Base-by-base conservation (phyloP, 2,888 invertebrate genomes). In the Lycaena phlaeas region DNA sequence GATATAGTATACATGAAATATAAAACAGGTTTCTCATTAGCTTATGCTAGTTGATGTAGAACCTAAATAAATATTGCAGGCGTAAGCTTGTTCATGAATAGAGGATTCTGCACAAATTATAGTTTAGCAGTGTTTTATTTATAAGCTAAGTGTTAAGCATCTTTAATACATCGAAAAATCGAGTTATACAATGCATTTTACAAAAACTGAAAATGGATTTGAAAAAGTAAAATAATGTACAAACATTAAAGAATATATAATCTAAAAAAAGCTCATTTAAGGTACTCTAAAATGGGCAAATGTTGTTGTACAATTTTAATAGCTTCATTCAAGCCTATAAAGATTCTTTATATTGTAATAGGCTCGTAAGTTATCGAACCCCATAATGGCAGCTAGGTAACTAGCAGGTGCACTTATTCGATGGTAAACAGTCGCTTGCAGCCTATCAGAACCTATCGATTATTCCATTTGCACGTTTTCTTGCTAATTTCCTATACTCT, bases 401-500 rank as follows among this genome's bases (percentile, higher is more conserved):
- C 54, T 50, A 51, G 49, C 43, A 22, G 43, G 45, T 45, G 40
- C n/a, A 29, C 42, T 40, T 48, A 53, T 54, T 49, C 51, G 49
- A 46, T 46, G 44, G 40, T 55, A 64, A 68, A 66, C 63, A 60
- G 50, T 59, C 55, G 55, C 61, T 61, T 53, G 51, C 60, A 57
- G 58, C 45, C 53, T 56, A 62, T 72, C 61, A 51, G 57, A 74
- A 70, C 73, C 64, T 64, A 68, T 73, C 60, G 67, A 67, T 59
- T 58, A 59, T 64, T 64, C 57, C 61, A 76, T 76, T 72, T 65
- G 64, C 68, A 61, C 68, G 52, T 68, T 67, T 54, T 59, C 56
- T 58, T 59, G 48, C 38, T 65, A 75, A 76, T 76, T 76, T 71
- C 63, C 46, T 53, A 56, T 53, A 61, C 70, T 69, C 71, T 74